Conservation (phyloP, 2,797 vertebrate genomes). For the Carcharodon carcharias region DNA sequence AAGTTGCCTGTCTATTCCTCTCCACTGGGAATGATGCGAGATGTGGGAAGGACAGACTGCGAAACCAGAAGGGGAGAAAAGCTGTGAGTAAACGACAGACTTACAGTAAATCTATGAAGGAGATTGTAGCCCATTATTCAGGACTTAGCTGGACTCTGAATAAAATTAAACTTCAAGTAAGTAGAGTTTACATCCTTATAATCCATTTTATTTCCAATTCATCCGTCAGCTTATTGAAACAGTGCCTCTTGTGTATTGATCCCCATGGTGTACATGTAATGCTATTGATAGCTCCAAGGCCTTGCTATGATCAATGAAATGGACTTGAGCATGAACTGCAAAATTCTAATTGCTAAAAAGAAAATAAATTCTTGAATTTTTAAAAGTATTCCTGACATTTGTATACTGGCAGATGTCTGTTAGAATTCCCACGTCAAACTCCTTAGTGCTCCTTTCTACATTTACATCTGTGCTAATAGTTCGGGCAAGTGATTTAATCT, state of each 20-base stretch:
- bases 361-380: not conserved
- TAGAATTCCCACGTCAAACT: not conserved
- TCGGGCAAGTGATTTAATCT: not conserved
- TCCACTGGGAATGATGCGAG: not conserved
- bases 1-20: not conserved
- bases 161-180: not conserved
- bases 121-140: not conserved
- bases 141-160: not conserved
- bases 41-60: not conserved
- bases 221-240: not conserved
- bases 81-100: not conserved
- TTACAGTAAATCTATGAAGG: not conserved
- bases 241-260: conserved; percentile 1
- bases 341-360: not conserved
- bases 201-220: not conserved
- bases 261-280: not conserved
- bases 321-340: not conserved
- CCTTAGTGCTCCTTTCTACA: not conserved
- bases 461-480: not conserved
- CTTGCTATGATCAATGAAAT: not conserved
- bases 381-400: not conserved
- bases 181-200: not conserved
- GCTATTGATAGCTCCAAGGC: not conserved
- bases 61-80: not conserved
- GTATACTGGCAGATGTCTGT: not conserved